phyloP scores from a whole-genome alignment of 1,140 invertebrate species.

The Brachionus sp. region DNA sequence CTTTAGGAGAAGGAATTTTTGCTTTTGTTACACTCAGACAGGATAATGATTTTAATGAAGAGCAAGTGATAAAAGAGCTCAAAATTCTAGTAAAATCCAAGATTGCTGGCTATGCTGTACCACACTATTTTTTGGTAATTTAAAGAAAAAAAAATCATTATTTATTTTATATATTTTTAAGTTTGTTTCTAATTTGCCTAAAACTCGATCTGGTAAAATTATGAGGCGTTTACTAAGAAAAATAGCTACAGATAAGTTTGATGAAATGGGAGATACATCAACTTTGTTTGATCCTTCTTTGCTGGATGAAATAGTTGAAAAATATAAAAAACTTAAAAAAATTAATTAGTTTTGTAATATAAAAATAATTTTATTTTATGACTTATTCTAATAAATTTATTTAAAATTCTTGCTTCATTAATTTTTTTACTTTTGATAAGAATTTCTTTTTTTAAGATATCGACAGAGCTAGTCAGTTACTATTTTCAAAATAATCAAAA shows the following conservation, averaged over 20 bases:
- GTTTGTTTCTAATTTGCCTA: constrained; percentile 57
- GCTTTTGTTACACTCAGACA: constrained; percentile 59
- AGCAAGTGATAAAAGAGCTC: constrained; percentile 51
- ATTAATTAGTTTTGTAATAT: not conserved
- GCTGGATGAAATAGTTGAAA: constrained; percentile 60
- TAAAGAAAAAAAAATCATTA: not conserved
- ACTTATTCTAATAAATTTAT: not conserved
- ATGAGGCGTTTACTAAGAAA: constrained; percentile 61
- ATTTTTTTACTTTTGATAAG: too few relatives aligned
- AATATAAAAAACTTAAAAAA: constrained; percentile 11
- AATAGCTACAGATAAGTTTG: constrained; percentile 52
- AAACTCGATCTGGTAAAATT: constrained; percentile 61
- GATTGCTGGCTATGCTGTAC: constrained; percentile 58
- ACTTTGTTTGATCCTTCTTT: constrained; percentile 83
- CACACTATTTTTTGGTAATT: constrained; percentile 56
- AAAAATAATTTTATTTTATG: not conserved
- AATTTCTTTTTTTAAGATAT: too few relatives aligned
- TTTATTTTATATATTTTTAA: not conserved
- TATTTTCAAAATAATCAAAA: too few relatives aligned
- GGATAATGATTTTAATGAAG: constrained; percentile 33
- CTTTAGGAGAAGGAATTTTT: constrained; percentile 62
- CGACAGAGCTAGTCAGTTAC: too few relatives aligned
- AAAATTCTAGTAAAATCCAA: constrained; percentile 50
- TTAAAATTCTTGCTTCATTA: too few relatives aligned
- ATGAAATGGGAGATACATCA: constrained; percentile 83